Percentiles rank a stretch among this genome's conserved stretches.
phyloP scores from a whole-genome alignment of 1,140 invertebrate genomes.

The Drosophila nebulosa region DNA sequence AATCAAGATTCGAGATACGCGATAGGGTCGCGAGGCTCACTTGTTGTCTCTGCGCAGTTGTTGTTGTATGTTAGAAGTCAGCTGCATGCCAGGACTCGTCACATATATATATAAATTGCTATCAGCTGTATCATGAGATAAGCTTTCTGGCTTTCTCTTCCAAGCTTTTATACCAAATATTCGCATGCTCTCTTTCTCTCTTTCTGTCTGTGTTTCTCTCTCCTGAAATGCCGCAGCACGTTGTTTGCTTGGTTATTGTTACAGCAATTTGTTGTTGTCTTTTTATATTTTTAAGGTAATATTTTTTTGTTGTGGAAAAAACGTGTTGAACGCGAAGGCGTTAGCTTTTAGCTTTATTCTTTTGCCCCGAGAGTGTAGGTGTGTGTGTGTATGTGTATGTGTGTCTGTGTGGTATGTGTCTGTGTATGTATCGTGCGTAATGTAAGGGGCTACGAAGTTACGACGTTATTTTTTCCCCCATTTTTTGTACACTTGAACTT shows the following conservation, averaged over 20 bases:
- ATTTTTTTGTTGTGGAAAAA: too few relatives aligned
- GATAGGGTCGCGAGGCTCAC: too few relatives aligned
- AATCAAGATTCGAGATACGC: neutral
- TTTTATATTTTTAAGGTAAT: constrained; percentile 48
- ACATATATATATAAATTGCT: neutral
- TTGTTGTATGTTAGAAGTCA: neutral
- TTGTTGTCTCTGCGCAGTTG: neutral
- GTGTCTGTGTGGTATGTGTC: neutral
- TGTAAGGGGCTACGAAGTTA: constrained; percentile 59
- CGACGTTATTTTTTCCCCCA: constrained; percentile 7
- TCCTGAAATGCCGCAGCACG: constrained; percentile 38
- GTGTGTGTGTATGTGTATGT: neutral
- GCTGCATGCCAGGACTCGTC: neutral
- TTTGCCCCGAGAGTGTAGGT: constrained; percentile 3
- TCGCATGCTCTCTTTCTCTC: neutral
- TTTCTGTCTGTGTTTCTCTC: too few relatives aligned
- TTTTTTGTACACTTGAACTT: constrained; percentile 65
- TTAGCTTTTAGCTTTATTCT: constrained; percentile 31
- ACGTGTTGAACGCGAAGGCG: constrained; percentile 57
- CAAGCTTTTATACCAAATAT: neutral
- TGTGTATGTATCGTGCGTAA: constrained; percentile 46
- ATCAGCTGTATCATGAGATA: constrained; percentile 1
- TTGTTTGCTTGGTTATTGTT: constrained; percentile 35
- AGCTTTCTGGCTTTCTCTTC: constrained; percentile 9
- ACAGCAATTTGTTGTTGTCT: constrained; percentile 21